phyloP scores from a whole-genome alignment of 2,113 vertebrate species.

The Hippopotamus amphibius region DNA sequence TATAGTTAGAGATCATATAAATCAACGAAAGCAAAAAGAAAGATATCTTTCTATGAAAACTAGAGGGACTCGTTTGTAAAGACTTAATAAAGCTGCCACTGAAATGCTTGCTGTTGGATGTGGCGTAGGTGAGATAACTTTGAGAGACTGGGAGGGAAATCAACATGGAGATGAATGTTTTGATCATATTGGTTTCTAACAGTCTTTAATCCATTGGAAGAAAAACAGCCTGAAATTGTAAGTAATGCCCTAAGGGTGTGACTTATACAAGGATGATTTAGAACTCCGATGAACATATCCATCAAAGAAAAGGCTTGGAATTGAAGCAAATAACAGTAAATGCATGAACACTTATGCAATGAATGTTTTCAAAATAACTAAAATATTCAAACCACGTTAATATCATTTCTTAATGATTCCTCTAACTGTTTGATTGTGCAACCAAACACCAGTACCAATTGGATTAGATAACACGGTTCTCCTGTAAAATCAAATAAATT shows the following conservation, averaged over 20 bases:
- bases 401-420: not conserved
- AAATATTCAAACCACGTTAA: not conserved
- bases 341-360: not conserved
- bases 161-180: not conserved
- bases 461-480: not conserved
- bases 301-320: not conserved
- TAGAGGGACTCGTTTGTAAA: not conserved
- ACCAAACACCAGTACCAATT: not conserved
- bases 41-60: not conserved
- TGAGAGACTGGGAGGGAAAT: not conserved
- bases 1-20: not conserved
- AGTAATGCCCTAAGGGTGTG: not conserved
- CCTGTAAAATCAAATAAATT: not conserved
- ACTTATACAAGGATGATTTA: not conserved
- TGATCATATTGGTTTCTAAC: not conserved
- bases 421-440: not conserved
- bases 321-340: not conserved
- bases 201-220: not conserved
- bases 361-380: not conserved
- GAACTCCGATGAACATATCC: not conserved
- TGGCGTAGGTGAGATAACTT: not conserved
- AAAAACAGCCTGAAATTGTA: not conserved
- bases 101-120: not conserved
- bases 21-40: not conserved
- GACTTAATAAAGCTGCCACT: not conserved